Evolutionary conservation across 2,797 vertebrate species (phyloP), one percentile per base, ranked within the genome.

Genomic region (Pachyuromys duprasi): DNA sequence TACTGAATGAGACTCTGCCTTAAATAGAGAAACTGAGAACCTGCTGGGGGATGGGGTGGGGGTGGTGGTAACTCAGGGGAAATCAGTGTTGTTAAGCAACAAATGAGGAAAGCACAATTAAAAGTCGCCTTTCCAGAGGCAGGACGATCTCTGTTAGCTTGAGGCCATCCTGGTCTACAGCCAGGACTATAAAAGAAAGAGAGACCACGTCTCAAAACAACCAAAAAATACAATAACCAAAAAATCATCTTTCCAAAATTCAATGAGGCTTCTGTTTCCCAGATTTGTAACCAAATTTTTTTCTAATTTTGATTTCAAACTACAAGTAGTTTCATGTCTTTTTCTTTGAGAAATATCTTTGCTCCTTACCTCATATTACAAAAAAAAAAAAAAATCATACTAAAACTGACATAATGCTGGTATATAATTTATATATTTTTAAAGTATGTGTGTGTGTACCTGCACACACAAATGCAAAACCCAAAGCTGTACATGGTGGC

Each of bases 261-360:
- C 75, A 91, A 92, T 2, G 4, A 86, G 39, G 65, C 60, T 94
- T 93, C 60, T 91, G n/a, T 20, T 93, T 95, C 36, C 60, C 87
- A 93, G 45, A 91, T 95, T 91, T 81, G 0, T 94, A 79, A 78
- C 36, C 65, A 95, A 97, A 96, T 45, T 91, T 31, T 11, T 95
- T 28, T 79, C 86, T 95, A 80, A 91, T 83, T 94, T 89, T 90
- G 80, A 55, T 89, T 74, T 93, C 84, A 87, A 82, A 93, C n/a
- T 96, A 53, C 87, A 72, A 83, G 70, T 53, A 95, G 82, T 96
- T 94, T 88, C 74, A 70, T 67, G 28, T 89, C n/a, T 72, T 94
- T 95, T 65, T 95, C 70, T 93, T 81, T 92, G 28, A 96, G 67
- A 94, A 90, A 89, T 78, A 95, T 65, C 83, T 93, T 87, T 93